phyloP scores from a whole-genome alignment of 37 sponge, comb jelly and placozoan genomes.

The Mnemiopsis leidyi region DNA sequence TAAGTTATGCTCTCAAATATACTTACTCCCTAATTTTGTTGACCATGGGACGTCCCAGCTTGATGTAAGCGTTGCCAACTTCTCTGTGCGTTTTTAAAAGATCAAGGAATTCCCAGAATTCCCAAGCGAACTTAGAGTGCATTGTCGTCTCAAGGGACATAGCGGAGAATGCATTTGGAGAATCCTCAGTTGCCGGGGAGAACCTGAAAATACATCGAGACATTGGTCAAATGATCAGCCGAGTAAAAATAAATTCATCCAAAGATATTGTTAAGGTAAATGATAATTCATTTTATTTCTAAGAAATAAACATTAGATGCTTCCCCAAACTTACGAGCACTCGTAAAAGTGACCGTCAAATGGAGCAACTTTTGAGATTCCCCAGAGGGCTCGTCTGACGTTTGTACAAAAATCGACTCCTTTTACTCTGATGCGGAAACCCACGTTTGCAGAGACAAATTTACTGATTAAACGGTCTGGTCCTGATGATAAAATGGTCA shows the following conservation, averaged over 20 bases:
- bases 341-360: neutral
- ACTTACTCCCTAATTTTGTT: neutral
- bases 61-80: neutral
- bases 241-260: neutral
- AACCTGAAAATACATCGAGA: too few relatives aligned
- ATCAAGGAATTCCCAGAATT: neutral
- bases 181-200: too few relatives aligned
- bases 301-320: too few relatives aligned
- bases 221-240: too few relatives aligned
- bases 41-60: neutral
- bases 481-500: too few relatives aligned
- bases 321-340: conserved; percentile 3
- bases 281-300: too few relatives aligned
- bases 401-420: neutral
- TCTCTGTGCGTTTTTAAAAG: neutral
- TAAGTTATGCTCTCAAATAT: too few relatives aligned
- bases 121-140: neutral
- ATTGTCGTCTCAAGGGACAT: neutral
- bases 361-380: neutral
- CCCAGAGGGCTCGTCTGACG: neutral
- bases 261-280: too few relatives aligned
- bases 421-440: neutral
- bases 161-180: too few relatives aligned
- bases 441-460: neutral
- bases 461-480: neutral